Evolutionary conservation across 2,797 vertebrate species (phyloP), one percentile per base, ranked within the genome.

Genomic region (Danio kyathit): DNA sequence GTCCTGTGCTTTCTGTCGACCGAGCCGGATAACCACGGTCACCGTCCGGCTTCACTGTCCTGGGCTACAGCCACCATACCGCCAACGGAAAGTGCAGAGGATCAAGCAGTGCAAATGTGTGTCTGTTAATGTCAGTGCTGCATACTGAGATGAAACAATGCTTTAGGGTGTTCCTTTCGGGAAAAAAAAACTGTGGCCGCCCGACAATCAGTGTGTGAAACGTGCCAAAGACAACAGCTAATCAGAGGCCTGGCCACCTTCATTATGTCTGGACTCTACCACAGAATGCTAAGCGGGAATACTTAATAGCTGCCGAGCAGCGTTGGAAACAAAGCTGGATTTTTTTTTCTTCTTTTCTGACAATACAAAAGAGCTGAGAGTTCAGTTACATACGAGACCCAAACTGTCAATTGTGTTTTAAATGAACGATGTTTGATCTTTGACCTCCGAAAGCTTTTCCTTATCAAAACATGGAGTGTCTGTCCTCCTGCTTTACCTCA

Each of bases 1-100:
- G 90, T 99, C 98, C 48, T 99, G 98, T 46, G 96, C 97, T 38
- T 99, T 99, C 90, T 99, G 98, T 91, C 95, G 96, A 89, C 98
- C 98, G 0, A 96, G 99, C 87, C 96, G 97, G 82, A 94, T 98
- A 90, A 96, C 97, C 82, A 97, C 97, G 17, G 96, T 97, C 0
- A 96, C 96, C 0, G 95, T 98, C 84, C 95, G 97, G 91, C 95
- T 99, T 66, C 96, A 97, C 73, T 98, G 98, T 86, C 97, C 97
- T 0, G 95, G 95, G 69, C 92, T 97, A 81, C 97, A 98, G 89
- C 97, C 97, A 0, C 96, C 97, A 0, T 97, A 96, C 89, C 94
- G 95, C 76, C 95, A 97, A 87, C 96, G 96, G 76, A 98, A 98
- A 88, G 95, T 99, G 81, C 97, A 97, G 89, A 94, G 97, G 81